Evolutionary conservation across 2,888 invertebrate genomes (phyloP), one percentile per base, ranked within the genome.

Genomic region (Seira sanloemensis): DNA sequence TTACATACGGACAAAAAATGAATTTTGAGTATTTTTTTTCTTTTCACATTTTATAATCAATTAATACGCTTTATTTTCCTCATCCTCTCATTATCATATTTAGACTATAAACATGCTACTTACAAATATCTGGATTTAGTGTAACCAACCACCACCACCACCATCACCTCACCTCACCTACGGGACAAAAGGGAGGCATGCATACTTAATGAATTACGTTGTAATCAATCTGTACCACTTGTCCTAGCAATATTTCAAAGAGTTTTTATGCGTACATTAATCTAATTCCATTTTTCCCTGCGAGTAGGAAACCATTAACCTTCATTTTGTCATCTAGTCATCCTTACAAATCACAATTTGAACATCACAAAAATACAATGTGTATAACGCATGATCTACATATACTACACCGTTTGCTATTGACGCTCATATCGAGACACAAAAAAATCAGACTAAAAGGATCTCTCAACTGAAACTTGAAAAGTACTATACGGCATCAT

Each of bases 291-390:
- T 37, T 37, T 12, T 37, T 37, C 37, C 12, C 37, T 37, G 37
- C 37, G 12, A 12, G 5, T 12, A 37, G 4, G n/a, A 37, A 37
- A 7, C 37, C 37, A 37, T 46, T 37, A 74, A 69, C 80, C 80
- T 80, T 80, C 58, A 1, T 69, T 80, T 80, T 80, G 80, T 80
- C 80, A 80, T 80, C 80, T 75, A 80, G 80, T 80, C 80, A 80
- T 80, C 80, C 80, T 80, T 80, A 80, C 69, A 74, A 58, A 80
- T 80, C 80, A 75, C 80, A 80, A 80, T 80, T 37, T 80, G 68
- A 80, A 80, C 80, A 75, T 80, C 80, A 75, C 80, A 80, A 74
- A 80, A 80, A 80, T 80, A 54, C n/a, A n/a, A n/a, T n/a, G n/a
- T n/a, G n/a, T n/a, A n/a, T n/a, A n/a, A n/a, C n/a, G n/a, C n/a